Evolutionary conservation across 2,888 invertebrate genomes (phyloP), one percentile per base, ranked within the genome.

Genomic region (Oegoconia quadripuncta): DNA sequence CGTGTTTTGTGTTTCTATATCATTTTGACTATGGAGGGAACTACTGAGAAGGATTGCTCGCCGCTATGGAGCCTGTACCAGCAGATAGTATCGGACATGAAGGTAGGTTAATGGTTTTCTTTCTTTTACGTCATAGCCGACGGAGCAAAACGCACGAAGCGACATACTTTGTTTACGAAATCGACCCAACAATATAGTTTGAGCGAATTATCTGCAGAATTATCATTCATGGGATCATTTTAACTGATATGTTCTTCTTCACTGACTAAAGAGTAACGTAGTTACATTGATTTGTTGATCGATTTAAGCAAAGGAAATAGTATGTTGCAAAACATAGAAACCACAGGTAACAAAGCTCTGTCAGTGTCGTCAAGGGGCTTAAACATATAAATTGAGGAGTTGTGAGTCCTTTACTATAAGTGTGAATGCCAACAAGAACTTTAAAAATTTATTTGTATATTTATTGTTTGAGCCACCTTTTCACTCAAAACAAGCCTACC

Each of bases 11-110:
- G 65, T 68, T 72, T 60, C 64, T 55, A 60, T 56, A 57, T 52
- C 59, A 59, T 65, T 71, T 65, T 72, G 74, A 88, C 83, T 77
- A 93, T 93, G 93, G 93, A 93, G 88, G 90, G 90, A 66, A 91
- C 89, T 69, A 80, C 82, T 36, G 94, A 94, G 76, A 91, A 94
- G 80, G 96, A 96, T 88, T 94, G 94, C 76, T 94, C 95, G 75
- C 96, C 95, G 57, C 89, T 97, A 69, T 97, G 97, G 81, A 95
- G 95, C 72, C 91, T 98, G 59, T 98, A 98, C 79, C 97, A 97
- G 84, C 96, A 96, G 80, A 96, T 98, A 62, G 93, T 98, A 64
- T 93, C 93, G 68, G 98, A 98, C 79, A 95, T 98, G 95, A 98
- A 98, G 95, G 98, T 97, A 90, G 89, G 91, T 81, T 57, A 44